phyloP scores from a whole-genome alignment of 2,797 vertebrate genomes.

The Hydrolagus colliei region DNA sequence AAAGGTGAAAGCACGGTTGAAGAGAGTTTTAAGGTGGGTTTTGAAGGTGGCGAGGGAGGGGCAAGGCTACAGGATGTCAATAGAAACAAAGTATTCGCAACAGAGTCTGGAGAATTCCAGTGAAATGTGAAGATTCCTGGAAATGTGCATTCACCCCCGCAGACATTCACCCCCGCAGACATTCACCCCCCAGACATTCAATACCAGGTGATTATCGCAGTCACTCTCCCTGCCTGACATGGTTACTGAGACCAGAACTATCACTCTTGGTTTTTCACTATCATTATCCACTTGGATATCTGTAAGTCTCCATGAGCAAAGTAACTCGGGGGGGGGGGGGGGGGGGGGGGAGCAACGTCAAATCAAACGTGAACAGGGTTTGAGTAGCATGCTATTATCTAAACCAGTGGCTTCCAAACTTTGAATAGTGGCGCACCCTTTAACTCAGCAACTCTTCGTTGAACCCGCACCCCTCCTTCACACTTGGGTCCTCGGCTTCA shows the following conservation, averaged over 20 bases:
- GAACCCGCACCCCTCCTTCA: too few relatives aligned
- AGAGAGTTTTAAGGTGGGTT: too few relatives aligned
- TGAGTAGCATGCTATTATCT: background rate
- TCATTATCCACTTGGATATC: background rate
- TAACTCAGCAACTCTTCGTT: too few relatives aligned
- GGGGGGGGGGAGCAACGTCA: background rate
- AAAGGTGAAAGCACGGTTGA: too few relatives aligned
- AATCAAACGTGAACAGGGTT: background rate
- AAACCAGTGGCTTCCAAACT: background rate
- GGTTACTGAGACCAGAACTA: background rate
- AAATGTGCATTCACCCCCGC: background rate
- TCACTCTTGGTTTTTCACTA: background rate
- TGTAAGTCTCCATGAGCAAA: background rate
- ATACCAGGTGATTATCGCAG: background rate
- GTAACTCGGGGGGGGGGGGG: background rate
- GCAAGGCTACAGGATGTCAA: background rate
- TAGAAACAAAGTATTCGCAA: background rate
- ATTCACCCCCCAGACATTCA: background rate
- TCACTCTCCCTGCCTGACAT: background rate
- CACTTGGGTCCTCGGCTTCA: too few relatives aligned
- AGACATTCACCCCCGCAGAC: too few relatives aligned
- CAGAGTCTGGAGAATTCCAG: background rate
- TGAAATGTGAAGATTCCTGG: background rate
- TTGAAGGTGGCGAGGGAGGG: too few relatives aligned
- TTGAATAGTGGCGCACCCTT: too few relatives aligned